Conservation (phyloP, 2,888 invertebrate species). For the Nebria brevicollis region DNA sequence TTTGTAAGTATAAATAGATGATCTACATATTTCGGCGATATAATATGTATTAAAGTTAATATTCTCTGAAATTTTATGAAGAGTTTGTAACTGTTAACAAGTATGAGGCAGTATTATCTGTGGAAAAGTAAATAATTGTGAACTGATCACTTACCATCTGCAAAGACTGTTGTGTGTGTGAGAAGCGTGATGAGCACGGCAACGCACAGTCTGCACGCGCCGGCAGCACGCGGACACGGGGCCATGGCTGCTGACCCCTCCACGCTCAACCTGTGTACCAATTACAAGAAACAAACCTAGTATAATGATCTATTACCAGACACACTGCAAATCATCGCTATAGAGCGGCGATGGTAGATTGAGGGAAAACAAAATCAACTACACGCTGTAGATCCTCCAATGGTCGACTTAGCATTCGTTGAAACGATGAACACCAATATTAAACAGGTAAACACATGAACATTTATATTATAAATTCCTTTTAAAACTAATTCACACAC, state of each 20-base stretch:
- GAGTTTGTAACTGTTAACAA: not conserved
- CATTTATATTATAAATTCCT: constrained; percentile 19
- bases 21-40: no score
- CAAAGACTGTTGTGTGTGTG: constrained; percentile 60
- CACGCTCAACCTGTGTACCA: constrained; percentile 34
- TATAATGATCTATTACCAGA: constrained; percentile 30
- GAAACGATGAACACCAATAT: constrained; percentile 11
- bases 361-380: not conserved
- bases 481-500: constrained; percentile 13
- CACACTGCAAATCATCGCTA: constrained; percentile 6
- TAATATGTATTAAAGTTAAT: no score
- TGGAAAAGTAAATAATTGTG: constrained; percentile 48
- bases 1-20: no score
- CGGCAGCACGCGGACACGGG: constrained; percentile 54
- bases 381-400: constrained; percentile 2
- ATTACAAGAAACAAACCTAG: constrained; percentile 29
- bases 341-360: not conserved
- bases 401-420: not conserved
- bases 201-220: constrained; percentile 27
- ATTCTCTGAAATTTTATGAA: no score
- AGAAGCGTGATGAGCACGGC: constrained; percentile 58
- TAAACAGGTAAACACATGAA: constrained; percentile 13
- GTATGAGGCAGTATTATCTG: not conserved
- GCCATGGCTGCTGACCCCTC: constrained; percentile 25
- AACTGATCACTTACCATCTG: constrained; percentile 60